Base-by-base conservation (phyloP, 1,140 invertebrate genomes). In the Dendroctonus valens region DNA sequence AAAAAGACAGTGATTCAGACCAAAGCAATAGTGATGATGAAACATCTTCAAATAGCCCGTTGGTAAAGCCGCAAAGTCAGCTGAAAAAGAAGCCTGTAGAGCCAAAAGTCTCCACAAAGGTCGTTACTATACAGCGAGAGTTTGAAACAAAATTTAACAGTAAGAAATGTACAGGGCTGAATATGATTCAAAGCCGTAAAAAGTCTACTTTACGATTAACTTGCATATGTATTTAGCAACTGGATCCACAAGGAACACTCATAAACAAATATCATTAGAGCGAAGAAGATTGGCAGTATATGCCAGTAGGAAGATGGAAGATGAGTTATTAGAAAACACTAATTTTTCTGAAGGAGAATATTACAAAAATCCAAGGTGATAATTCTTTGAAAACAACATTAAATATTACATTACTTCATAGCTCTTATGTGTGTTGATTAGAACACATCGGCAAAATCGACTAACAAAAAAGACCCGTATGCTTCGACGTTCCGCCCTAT, bases 301-400 rank as follows among this genome's bases (percentile, higher is more conserved):
- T 72, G 65, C 71, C 41, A 65, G 68, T 8, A 69, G 70, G 57
- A 74, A 74, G 63, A 77, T 78, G 75, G 71, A 72, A 40, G 71
- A 74, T 52, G 75, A 76, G 70, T 73, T 73, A 64, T 59, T 41
- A 70, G 72, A 62, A 64, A 71, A 59, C 68, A 69, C 55, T 71
- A 52, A 77, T 66, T 76, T 77, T 57, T 74, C 72, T 48, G 75
- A 74, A 6, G 75, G 78, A 53, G 74, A 77, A 52, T 68, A 72
- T 46, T 75, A 72, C 61, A 51, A 70, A 11, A 55, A 55, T 63
- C 11, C 49, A 11, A 58, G 53, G 64, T 67, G 42, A n/a, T n/a
- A 0, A 9, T 26, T 41, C 39, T 54, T 1, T 26, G 26, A 26
- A 26, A 26, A 26, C 26, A 26, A 26, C 26, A 26, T 26, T 26